phyloP scores from a whole-genome alignment of 2,797 vertebrate species.

The Simalia tracyae region DNA sequence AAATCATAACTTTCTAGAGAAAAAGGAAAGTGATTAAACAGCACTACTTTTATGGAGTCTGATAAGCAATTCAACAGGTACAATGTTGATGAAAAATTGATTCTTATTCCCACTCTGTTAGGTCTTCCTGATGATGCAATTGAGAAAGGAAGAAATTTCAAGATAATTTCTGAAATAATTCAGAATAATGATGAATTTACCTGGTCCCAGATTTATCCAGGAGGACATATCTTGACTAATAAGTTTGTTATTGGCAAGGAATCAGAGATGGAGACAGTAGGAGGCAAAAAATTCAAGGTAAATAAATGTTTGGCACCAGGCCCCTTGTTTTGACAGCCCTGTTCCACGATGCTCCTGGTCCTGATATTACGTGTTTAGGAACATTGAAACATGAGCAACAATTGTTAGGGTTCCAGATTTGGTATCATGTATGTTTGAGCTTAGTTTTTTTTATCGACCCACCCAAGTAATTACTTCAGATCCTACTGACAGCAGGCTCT shows the following conservation, averaged over 20 bases:
- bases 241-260: constrained; percentile 83
- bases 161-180: constrained; percentile 83
- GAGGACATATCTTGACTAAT: constrained; percentile 77
- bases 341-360: background rate
- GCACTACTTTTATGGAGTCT: background rate
- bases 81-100: background rate
- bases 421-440: background rate
- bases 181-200: constrained; percentile 82
- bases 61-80: background rate
- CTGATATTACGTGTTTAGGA: background rate
- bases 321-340: background rate
- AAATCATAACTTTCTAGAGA: background rate
- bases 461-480: background rate
- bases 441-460: background rate
- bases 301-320: constrained; percentile 37
- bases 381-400: background rate
- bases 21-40: background rate
- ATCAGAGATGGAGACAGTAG: constrained; percentile 82
- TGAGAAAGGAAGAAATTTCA: constrained; percentile 84
- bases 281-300: constrained; percentile 84
- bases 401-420: background rate
- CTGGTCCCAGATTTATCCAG: constrained; percentile 85
- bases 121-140: constrained; percentile 82
- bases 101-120: constrained; percentile 52
- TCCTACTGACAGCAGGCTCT: background rate